Percentiles rank a stretch among this genome's conserved stretches.
Evolutionary conservation across 2,888 invertebrate species (phyloP).

Genomic region (Muscina levida): DNA sequence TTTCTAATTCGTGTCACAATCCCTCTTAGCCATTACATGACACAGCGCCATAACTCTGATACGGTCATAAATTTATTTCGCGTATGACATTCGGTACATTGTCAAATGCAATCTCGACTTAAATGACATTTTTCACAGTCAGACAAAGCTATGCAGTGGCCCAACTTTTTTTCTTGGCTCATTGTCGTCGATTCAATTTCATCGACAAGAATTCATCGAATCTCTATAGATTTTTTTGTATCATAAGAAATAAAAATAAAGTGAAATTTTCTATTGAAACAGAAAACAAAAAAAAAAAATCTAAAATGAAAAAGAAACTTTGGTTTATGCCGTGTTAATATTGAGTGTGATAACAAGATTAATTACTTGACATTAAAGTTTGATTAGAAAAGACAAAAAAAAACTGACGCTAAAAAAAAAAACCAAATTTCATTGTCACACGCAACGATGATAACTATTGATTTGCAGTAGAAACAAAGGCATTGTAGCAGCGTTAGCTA

Average conservation of each 20-base stretch:
- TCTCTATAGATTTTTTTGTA: background rate
- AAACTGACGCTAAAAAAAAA: too few species aligned
- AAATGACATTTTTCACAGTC: slow-evolving; percentile 5
- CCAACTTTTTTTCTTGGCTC: background rate
- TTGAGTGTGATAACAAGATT: slow-evolving; percentile 35
- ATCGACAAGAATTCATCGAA: too few species aligned
- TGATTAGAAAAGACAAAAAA: background rate
- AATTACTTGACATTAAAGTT: slow-evolving; percentile 38
- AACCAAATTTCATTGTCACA: slow-evolving; percentile 29
- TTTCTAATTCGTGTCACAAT: background rate
- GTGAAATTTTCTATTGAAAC: slow-evolving; percentile 8
- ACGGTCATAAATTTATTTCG: background rate
- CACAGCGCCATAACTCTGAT: slow-evolving; percentile 5
- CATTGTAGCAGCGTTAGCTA: background rate
- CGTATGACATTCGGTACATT: background rate
- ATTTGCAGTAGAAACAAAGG: slow-evolving; percentile 18
- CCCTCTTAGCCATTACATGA: background rate
- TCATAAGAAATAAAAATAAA: background rate
- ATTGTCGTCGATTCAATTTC: too few species aligned
- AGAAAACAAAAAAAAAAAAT: background rate
- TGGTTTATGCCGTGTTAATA: background rate
- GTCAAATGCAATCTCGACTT: too few species aligned
- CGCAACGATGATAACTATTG: slow-evolving; percentile 17
- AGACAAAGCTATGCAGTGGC: background rate
- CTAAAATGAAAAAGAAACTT: slow-evolving; percentile 12